Base-by-base conservation (phyloP, 2,113 vertebrate species). In the Ia io region DNA sequence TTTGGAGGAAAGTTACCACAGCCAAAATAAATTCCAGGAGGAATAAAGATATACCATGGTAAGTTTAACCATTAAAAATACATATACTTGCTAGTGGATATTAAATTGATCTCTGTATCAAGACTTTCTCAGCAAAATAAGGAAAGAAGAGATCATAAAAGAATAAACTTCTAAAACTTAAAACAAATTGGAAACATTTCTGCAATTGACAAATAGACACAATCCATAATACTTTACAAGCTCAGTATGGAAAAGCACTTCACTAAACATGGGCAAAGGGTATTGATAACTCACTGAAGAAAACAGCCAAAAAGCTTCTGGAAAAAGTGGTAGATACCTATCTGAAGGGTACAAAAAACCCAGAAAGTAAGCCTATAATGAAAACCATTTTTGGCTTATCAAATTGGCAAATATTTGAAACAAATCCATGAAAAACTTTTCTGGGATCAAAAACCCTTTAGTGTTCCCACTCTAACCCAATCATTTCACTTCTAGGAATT, bases 241-340 rank as follows among this genome's bases (percentile, higher is more conserved):
- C 69, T 79, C 53, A 86, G 23, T 86, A 30, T 70, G 35, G 59
- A 84, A 87, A 88, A 92, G 61, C 40, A 88, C n/a, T 69, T 88
- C 80, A 40, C 8, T 77, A 42, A 92, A 79, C 61, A 71, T 10
- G 22, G 12, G 30, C 28, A 92, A 94, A 88, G 28, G 35, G 73
- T 73, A 78, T 25, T 30, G 63, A 80, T 47, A 93, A 42, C 14
- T 53, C 65, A 70, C 2, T 56, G 35, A 93, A 63, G 89, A 70
- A 91, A 91, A 61, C 96, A 79, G 63, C 69, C 42, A 91, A 94
- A 84, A 76, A 93, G 5, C 65, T 83, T 70, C 28, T 88, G 49
- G 71, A 51, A 49, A 69, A 69, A 67, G 30, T 53, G 87, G 32
- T 23, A 53, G n/a, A 44, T 91, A 37, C 9, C 40, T 79, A 59